Evolutionary conservation across 2,797 vertebrate species (phyloP).

Genomic region (Phrynocephalus vlangalii): DNA sequence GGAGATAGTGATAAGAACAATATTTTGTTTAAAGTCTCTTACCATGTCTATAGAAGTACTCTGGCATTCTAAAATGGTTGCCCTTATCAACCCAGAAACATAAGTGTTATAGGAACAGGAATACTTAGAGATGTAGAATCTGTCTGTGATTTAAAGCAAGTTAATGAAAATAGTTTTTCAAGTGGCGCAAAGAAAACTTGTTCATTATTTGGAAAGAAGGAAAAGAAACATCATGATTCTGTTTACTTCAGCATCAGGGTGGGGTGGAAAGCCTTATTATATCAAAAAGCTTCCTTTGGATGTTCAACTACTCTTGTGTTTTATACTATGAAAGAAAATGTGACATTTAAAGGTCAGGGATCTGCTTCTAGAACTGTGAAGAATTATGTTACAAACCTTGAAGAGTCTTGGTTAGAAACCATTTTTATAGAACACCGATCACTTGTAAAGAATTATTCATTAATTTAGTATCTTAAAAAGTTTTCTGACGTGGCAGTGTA

Average conservation of each 20-base stretch:
- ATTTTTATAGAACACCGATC: not conserved
- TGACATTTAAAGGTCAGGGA: constrained; percentile 45
- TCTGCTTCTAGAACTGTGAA: constrained; percentile 2
- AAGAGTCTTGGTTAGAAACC: constrained; percentile 26
- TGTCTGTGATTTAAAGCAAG: not conserved
- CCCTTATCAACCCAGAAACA: not conserved
- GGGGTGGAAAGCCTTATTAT: not conserved
- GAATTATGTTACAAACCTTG: constrained; percentile 34
- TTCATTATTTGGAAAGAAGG: constrained; percentile 7
- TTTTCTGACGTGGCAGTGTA: constrained; percentile 13
- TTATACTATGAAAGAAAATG: constrained; percentile 43
- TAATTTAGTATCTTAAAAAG: not conserved
- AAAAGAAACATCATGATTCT: not conserved
- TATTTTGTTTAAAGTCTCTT: not conserved
- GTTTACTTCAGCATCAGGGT: constrained; percentile 28
- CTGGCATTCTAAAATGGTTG: not conserved
- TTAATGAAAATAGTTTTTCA: constrained; percentile 9
- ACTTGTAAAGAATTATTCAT: not conserved
- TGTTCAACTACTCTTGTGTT: constrained; percentile 28
- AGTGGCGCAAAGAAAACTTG: constrained; percentile 6
- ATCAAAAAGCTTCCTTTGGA: constrained; percentile 34
- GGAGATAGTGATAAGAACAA: not conserved
- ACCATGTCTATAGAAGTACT: not conserved
- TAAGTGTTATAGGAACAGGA: not conserved
- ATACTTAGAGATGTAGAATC: not conserved